Percentiles rank a stretch among this genome's conserved stretches.
phyloP scores from a whole-genome alignment of 2,113 vertebrate species.

The Mus spicilegus region DNA sequence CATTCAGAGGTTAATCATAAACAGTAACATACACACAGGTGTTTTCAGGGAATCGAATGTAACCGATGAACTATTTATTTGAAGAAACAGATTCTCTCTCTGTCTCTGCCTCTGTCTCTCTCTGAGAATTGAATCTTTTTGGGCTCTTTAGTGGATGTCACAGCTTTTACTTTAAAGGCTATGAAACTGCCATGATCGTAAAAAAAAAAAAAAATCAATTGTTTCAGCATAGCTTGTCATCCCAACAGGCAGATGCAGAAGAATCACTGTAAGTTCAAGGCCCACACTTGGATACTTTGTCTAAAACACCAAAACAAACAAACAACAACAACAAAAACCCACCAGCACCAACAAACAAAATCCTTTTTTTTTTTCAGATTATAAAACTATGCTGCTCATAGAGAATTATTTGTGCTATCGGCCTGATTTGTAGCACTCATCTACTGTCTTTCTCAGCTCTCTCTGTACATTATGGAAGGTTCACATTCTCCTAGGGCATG shows the following conservation, averaged over 20 bases:
- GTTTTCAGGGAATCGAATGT: slow-evolving; percentile 25
- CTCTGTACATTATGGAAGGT: not conserved
- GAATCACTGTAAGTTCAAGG: not conserved
- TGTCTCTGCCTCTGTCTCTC: too few species aligned
- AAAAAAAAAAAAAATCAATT: not conserved
- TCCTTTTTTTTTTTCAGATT: slow-evolving; percentile 3
- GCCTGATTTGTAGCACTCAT: not conserved
- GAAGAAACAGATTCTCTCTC: not conserved
- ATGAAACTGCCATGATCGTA: not conserved
- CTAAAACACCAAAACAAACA: not conserved
- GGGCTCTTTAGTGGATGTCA: not conserved
- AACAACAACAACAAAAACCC: too few species aligned
- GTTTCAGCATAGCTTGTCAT: not conserved
- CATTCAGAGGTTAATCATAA: slow-evolving; percentile 2
- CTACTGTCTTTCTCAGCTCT: slow-evolving; percentile 4
- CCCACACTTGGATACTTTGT: not conserved
- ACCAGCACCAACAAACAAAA: not conserved
- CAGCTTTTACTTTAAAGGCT: slow-evolving; percentile 43
- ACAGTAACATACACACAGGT: not conserved
- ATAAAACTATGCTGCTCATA: slow-evolving; percentile 1
- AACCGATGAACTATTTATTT: slow-evolving; percentile 18
- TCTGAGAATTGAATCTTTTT: slow-evolving; percentile 19
- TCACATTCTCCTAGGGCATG: not conserved
- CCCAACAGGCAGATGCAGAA: not conserved
- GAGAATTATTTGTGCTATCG: slow-evolving; percentile 12